These are phyloP conservation scores for Trissoscelio sp. DNA, from an alignment of 2,888 invertebrate genomes.

Conservation along the genomic window DNA sequence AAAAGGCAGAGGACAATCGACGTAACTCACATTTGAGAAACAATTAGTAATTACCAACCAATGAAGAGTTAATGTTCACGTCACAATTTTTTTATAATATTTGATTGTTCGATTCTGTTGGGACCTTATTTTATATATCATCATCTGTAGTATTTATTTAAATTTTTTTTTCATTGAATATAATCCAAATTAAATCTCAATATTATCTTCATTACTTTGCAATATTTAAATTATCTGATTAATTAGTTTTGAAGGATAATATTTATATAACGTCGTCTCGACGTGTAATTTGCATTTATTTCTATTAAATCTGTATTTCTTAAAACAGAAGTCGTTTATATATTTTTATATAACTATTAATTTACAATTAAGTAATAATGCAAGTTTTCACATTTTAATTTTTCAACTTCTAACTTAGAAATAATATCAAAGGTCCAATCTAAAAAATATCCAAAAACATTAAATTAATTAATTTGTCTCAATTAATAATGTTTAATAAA, in stretches of 20 bases:
- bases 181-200: conserved; percentile 36
- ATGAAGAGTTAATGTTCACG: conserved; percentile 61
- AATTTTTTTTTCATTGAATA: conserved; percentile 49
- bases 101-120: conserved; percentile 67
- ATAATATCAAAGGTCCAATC: too few species aligned
- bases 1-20: too few species aligned
- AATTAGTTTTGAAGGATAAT: conserved; percentile 41
- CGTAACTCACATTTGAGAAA: too few species aligned
- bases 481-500: too few species aligned
- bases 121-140: conserved; percentile 68
- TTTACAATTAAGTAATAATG: too few species aligned
- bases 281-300: conserved; percentile 23
- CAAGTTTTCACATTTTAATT: too few species aligned
- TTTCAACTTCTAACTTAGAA: too few species aligned
- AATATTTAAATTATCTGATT: conserved; percentile 39
- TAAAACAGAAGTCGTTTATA: too few species aligned
- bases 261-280: conserved; percentile 6
- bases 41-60: conserved; percentile 52
- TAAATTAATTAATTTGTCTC: too few species aligned
- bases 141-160: conserved; percentile 59
- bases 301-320: too few species aligned
- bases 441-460: too few species aligned
- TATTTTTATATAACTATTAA: too few species aligned
- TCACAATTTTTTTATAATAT: conserved; percentile 61
- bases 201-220: conserved; percentile 47